phyloP scores from a whole-genome alignment of 2,113 vertebrate species.

The Xyrauchen texanus region DNA sequence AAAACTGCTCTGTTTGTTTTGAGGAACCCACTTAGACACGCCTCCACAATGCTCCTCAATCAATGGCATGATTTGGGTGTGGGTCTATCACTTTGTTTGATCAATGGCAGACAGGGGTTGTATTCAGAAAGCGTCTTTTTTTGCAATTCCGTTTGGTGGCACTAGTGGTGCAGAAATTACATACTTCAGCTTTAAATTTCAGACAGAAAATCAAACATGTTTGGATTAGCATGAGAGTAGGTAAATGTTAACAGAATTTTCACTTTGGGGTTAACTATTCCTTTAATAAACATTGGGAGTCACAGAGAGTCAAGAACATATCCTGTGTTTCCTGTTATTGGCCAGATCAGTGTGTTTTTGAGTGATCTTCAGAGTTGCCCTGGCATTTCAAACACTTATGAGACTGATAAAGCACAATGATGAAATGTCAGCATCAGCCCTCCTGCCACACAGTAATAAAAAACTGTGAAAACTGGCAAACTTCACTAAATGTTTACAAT shows the following conservation, averaged over 20 bases:
- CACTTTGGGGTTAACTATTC: not conserved
- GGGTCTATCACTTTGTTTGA: too few species aligned
- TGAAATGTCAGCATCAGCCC: slow-evolving; percentile 9
- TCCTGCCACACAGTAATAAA: not conserved
- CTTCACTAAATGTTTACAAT: slow-evolving; percentile 24
- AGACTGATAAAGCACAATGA: slow-evolving; percentile 18
- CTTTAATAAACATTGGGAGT: not conserved
- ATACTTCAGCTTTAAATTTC: too few species aligned
- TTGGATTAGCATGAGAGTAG: not conserved
- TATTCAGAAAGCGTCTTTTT: too few species aligned
- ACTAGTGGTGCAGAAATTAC: too few species aligned
- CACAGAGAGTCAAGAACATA: not conserved
- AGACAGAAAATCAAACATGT: too few species aligned
- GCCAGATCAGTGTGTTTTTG: not conserved
- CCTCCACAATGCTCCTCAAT: too few species aligned
- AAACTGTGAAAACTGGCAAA: not conserved
- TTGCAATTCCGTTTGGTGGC: too few species aligned
- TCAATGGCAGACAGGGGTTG: too few species aligned
- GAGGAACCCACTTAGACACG: too few species aligned
- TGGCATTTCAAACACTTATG: slow-evolving; percentile 29
- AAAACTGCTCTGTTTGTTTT: too few species aligned
- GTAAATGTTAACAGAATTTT: not conserved
- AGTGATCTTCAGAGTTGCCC: slow-evolving; percentile 12
- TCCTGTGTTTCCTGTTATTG: not conserved
- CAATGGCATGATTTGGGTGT: too few species aligned